Base-by-base conservation (phyloP, 2,888 invertebrate species). In the Acrocyrtus sp. region DNA sequence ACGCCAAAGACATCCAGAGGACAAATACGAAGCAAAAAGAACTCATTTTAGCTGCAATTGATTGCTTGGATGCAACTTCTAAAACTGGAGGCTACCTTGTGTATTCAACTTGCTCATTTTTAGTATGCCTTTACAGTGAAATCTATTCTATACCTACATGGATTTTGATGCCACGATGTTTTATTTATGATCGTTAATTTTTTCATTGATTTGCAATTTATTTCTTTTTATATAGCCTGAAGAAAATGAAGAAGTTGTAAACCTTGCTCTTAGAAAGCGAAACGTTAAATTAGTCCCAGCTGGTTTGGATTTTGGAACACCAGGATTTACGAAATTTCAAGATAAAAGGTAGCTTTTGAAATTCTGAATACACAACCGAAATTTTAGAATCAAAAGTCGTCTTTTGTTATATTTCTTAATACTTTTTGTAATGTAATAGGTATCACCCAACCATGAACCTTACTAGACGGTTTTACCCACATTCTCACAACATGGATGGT, bases 401-500 rank as follows among this genome's bases (percentile, higher is more conserved):
- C 34, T 34, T 34, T 34, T 5, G 34, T 8, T 34, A 8, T n/a
- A 54, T 50, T 50, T 24, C 10, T 45, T 8, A 39, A 21, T 43
- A 34, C 21, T 12, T 50, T 22, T 15, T 41, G 19, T 41, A 12
- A 12, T 27, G 48, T 58, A 26, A 39, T 82, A 88, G 95, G 80
- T 98, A 95, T 86, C 96, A 98, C 85, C 95, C 95, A 0, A 92
- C 93, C 12, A 85, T 99, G 84, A 94, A 94, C 83, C 85, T 95
- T 69, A 93, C 96, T 0, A 89, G 91, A 83, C 88, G 99, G 60
- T 97, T 95, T 86, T 99, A 99, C 86, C 99, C 99, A 0, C 99
- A 99, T 84, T 92, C 93, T 2, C 96, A 99, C 84, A 99, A 99
- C 84, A 95, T 99, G 93, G 99, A 99, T 85, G 99, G 99, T 3